These are phyloP conservation scores for Phycodurus eques DNA, from an alignment of 2,113 vertebrate genomes.

Conservation along the genomic window DNA sequence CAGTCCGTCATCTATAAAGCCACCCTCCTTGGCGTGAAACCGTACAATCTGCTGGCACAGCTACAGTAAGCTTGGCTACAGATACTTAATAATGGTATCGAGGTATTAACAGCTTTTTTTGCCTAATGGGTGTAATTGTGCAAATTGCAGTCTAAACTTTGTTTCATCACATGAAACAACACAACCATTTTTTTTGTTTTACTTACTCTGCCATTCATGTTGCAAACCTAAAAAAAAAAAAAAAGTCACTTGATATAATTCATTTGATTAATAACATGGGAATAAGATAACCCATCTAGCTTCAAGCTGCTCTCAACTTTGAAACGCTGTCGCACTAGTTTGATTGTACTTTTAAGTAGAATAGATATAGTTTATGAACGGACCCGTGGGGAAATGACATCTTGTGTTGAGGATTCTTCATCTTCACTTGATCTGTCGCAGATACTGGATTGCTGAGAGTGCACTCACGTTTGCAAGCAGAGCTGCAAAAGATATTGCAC, in stretches of 20 bases:
- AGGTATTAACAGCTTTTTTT: constrained; percentile 2
- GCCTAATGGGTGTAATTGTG: constrained; percentile 1
- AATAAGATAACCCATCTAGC: neutral
- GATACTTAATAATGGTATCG: constrained; percentile 34
- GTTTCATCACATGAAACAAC: neutral
- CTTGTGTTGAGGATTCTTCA: constrained; percentile 27
- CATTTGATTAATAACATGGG: neutral
- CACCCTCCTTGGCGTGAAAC: neutral
- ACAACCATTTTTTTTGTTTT: neutral
- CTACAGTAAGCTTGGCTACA: neutral
- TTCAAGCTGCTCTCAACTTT: neutral
- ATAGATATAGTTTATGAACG: constrained; percentile 27
- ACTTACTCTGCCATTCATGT: neutral
- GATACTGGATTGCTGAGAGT: constrained; percentile 91
- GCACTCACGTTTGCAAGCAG: constrained; percentile 89
- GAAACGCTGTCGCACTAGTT: neutral
- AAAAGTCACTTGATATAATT: neutral
- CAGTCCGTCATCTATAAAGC: neutral
- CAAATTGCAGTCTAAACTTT: neutral
- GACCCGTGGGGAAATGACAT: constrained; percentile 51
- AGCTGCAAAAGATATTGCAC: constrained; percentile 71
- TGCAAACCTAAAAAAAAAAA: neutral
- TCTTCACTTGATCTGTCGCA: constrained; percentile 74
- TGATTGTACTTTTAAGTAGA: neutral
- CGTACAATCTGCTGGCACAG: neutral